phyloP scores from a whole-genome alignment of 2,797 vertebrate genomes.

The Lepilemur septentrionalis region DNA sequence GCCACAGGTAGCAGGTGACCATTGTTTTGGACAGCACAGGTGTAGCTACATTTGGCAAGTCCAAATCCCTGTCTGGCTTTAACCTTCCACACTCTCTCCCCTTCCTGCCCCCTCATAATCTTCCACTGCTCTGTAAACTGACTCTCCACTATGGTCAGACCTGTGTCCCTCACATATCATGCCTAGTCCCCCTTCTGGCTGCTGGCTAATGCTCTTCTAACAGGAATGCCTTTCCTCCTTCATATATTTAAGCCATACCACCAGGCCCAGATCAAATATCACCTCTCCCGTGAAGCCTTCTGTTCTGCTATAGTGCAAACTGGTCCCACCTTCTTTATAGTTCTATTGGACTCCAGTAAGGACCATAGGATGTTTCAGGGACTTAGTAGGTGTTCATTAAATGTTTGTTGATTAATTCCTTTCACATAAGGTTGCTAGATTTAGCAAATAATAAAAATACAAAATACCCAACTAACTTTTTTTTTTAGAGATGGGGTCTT shows the following conservation, averaged over 20 bases:
- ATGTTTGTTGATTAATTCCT: neutral
- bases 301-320: neutral
- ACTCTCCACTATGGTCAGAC: neutral
- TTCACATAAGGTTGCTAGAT: neutral
- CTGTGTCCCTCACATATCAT: neutral
- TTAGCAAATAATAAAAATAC: constrained; percentile 8
- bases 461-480: neutral
- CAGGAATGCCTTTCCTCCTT: neutral
- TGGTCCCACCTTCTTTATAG: neutral
- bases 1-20: neutral
- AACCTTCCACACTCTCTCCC: neutral
- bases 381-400: neutral
- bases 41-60: neutral
- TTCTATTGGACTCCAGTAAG: neutral
- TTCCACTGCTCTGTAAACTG: neutral
- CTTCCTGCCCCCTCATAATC: neutral
- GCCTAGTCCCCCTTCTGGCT: neutral
- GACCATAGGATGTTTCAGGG: neutral
- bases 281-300: neutral
- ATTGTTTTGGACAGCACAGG: neutral
- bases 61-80: neutral
- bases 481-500: neutral
- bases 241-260: neutral
- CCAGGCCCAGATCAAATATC: neutral
- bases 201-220: neutral